Conservation (phyloP, 2,797 vertebrate species). For the Meda fulgida region DNA sequence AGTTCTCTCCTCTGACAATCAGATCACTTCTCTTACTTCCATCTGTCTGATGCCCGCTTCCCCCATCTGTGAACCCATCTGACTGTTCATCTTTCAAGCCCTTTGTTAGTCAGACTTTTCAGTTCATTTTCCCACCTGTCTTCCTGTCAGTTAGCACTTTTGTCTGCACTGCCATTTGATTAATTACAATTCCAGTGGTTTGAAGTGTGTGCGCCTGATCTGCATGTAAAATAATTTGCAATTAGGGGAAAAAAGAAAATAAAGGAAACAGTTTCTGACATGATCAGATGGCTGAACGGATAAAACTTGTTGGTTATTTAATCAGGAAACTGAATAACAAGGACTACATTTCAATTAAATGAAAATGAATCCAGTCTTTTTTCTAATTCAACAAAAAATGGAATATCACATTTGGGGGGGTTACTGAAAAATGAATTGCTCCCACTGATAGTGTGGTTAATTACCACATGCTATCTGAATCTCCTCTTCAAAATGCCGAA, state of each 20-base stretch:
- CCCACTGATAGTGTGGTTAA: background rate
- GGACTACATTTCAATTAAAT: conserved; percentile 28
- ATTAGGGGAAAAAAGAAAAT: background rate
- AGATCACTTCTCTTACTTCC: conserved; percentile 17
- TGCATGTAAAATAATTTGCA: conserved; percentile 52
- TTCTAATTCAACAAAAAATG: conserved; percentile 20
- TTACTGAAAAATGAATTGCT: background rate
- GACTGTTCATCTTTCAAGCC: conserved; percentile 46
- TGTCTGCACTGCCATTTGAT: conserved; percentile 50
- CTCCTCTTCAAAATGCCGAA: background rate
- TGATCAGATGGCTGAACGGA: conserved; percentile 42
- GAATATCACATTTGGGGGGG: background rate
- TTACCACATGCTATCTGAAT: background rate
- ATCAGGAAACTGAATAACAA: conserved; percentile 33
- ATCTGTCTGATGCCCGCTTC: conserved; percentile 50
- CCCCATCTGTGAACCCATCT: conserved; percentile 15
- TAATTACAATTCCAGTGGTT: conserved; percentile 53
- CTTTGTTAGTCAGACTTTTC: conserved; percentile 49
- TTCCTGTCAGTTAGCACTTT: conserved; percentile 52
- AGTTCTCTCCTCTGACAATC: conserved; percentile 18
- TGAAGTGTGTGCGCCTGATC: conserved; percentile 43
- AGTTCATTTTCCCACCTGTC: conserved; percentile 49
- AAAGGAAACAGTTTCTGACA: conserved; percentile 20
- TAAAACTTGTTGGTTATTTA: conserved; percentile 45
- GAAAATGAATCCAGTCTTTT: background rate